Conservation (phyloP, 1,140 invertebrate species). For the Mya arenaria region DNA sequence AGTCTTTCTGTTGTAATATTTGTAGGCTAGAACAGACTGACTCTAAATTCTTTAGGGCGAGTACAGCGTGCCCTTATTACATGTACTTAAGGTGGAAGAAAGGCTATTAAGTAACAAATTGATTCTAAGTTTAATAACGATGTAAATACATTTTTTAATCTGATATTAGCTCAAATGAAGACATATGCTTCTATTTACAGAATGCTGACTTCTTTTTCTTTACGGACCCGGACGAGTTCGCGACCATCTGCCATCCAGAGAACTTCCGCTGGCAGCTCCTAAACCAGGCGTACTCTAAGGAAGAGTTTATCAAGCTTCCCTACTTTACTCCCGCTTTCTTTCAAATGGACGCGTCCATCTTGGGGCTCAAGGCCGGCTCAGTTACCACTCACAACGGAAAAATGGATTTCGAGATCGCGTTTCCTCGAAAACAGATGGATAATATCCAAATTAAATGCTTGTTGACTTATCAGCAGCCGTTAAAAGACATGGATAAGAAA, state of each 20-base stretch:
- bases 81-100: too few species aligned
- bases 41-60: too few species aligned
- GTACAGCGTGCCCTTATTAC: too few species aligned
- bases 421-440: conserved; percentile 18
- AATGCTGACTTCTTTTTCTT: conserved; percentile 42
- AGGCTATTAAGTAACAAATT: too few species aligned
- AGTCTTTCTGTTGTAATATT: too few species aligned
- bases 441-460: conserved; percentile 12
- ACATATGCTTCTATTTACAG: too few species aligned
- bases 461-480: not conserved
- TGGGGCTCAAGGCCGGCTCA: conserved; percentile 5
- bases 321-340: conserved; percentile 29
- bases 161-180: too few species aligned
- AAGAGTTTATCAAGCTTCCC: conserved; percentile 31
- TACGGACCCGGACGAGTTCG: conserved; percentile 39
- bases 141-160: too few species aligned
- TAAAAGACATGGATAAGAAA: not conserved
- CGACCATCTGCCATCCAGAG: conserved; percentile 26
- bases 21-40: too few species aligned
- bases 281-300: conserved; percentile 6
- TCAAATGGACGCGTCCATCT: conserved; percentile 2
- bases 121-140: too few species aligned
- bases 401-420: conserved; percentile 16
- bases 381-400: conserved; percentile 31
- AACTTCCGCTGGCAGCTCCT: conserved; percentile 51